Evolutionary conservation across 2,113 vertebrate genomes (phyloP).

Genomic region (Sylvia atricapilla): DNA sequence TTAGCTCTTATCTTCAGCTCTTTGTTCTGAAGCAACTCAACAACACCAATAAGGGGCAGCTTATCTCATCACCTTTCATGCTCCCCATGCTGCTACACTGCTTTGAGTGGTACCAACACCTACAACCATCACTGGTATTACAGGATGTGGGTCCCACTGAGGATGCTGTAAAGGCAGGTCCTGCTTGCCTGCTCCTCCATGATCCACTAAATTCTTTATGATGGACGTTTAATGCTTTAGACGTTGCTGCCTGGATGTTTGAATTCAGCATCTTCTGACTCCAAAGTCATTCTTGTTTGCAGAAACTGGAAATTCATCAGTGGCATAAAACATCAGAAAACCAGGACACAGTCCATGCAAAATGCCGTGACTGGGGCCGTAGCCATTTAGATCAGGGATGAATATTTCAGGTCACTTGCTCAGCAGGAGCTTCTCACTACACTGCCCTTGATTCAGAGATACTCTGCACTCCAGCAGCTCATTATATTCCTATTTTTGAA

Average conservation of each 20-base stretch:
- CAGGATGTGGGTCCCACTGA: background rate
- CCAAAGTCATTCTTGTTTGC: background rate
- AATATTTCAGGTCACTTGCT: background rate
- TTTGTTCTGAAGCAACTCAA: background rate
- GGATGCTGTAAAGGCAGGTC: background rate
- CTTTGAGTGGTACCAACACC: background rate
- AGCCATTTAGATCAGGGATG: background rate
- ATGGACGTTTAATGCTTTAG: background rate
- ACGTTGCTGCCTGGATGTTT: rapidly evolving
- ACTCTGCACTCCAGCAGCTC: background rate
- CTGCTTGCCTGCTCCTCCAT: background rate
- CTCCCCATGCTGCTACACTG: rapidly evolving
- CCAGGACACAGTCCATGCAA: background rate
- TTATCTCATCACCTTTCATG: background rate
- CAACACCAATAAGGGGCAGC: background rate
- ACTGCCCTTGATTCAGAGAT: background rate
- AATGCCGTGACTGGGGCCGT: rapidly evolving
- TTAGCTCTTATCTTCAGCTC: background rate
- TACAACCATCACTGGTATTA: background rate
- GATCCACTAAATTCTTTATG: background rate
- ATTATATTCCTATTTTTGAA: background rate
- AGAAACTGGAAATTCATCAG: background rate
- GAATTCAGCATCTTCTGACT: background rate
- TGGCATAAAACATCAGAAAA: background rate
- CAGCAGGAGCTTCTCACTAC: background rate